Base-by-base conservation (phyloP, 2,888 invertebrate genomes). In the Cremastinae sp. region DNA sequence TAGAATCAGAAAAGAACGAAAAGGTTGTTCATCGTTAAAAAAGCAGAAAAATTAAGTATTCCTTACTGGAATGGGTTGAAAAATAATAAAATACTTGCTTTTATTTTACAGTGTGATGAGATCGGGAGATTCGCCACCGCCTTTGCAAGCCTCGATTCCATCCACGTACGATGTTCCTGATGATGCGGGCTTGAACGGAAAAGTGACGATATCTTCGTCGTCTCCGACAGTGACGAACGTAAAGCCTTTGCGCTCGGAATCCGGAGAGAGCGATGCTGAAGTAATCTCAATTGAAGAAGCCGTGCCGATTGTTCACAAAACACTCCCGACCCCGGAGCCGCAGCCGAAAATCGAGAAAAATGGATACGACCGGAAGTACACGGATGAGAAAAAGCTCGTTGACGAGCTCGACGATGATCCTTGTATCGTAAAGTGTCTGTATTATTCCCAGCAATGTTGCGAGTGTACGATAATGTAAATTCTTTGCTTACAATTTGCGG, bases 391-490 rank as follows among this genome's bases (percentile, higher is more conserved):
- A 59, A 59, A 61, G 39, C 59, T 65, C 73, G 64, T 69, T 92
- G 90, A 91, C 86, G 90, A 61, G 85, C 86, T 88, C 2, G 91
- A 92, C 74, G 92, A 93, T 14, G 92, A 93, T 77, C 91, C 90
- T 59, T 93, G 93, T 81, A 91, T 92, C 66, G 91, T 93, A 10
- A 92, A 92, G 83, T 94, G 94, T 82, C 89, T 93, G 14, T 93
- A 93, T 82, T 92, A 92, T 81, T 91, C 92, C 1, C 90, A 93
- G 82, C 92, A 93, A 84, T 93, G 93, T 83, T 93, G 93, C 89
- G 93, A 93, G 82, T 94, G 94, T 88, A 91, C 91, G 70, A 89
- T 90, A 82, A 74, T 88, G 59, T 77, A 49, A 69, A 58, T 49
- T 20, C 22, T 20, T 43, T 2, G 5, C 7, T 43, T 22, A 12